These are phyloP conservation scores for Tineola bisselliella DNA, from an alignment of 2,888 invertebrate species.

Conservation along the genomic window DNA sequence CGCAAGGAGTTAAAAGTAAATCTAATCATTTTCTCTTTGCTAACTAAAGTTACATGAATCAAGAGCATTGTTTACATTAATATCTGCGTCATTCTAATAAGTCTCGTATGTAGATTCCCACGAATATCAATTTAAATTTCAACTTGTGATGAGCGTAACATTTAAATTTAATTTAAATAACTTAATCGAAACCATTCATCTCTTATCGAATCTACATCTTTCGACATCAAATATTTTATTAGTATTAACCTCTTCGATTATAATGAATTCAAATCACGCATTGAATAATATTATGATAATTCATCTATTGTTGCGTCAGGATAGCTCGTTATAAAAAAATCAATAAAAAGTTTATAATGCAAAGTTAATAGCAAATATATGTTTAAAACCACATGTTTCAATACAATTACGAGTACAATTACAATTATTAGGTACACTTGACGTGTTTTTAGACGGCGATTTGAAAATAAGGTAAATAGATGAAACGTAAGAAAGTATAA, in stretches of 20 bases:
- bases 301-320: background rate
- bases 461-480: too few relatives aligned
- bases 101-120: background rate
- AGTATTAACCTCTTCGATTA: background rate
- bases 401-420: background rate
- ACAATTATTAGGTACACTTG: too few relatives aligned
- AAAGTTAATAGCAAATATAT: background rate
- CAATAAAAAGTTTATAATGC: background rate
- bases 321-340: background rate
- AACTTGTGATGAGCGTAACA: background rate
- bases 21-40: background rate
- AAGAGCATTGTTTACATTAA: too few relatives aligned
- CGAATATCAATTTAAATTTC: background rate
- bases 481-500: too few relatives aligned
- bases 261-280: background rate
- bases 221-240: background rate
- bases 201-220: background rate
- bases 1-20: too few relatives aligned
- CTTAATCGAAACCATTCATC: background rate
- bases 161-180: background rate
- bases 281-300: slow-evolving; percentile 6
- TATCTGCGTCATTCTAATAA: too few relatives aligned
- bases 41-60: background rate
- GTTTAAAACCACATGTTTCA: background rate
- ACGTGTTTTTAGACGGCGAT: too few relatives aligned